Evolutionary conservation across 2,888 invertebrate genomes (phyloP), one percentile per base, ranked within the genome.

Genomic region (Xylota sylvarum): DNA sequence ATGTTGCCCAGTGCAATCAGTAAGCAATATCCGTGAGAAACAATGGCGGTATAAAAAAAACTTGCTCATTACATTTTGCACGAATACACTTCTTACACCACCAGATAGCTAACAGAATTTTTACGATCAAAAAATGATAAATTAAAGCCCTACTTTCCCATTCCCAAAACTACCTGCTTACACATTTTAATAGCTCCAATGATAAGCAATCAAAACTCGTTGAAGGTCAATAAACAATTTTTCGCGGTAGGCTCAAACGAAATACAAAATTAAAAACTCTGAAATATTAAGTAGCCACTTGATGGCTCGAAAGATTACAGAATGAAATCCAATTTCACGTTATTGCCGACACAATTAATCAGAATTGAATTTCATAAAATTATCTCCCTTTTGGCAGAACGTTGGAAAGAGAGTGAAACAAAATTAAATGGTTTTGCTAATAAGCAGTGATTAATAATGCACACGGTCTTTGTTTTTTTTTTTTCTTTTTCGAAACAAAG

Each of bases 381-480:
- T 23, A 74, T 70, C 40, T 35, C 6, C 10, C 12, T 48, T 50
- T 69, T 64, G 69, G 62, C 78, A 62, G 67, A 23, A 52, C 35
- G 23, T n/a, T n/a, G 2, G 30, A 70, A 64, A 43, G 32, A 37
- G 64, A 40, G 27, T 19, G 30, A 74, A 74, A 74, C 35, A 70
- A 65, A 70, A 74, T 56, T 76, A 74, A 85, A 85, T 69, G 74
- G 7, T 79, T 84, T 84, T n/a, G 40, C 84, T 85, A 85, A 80
- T 85, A 80, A 80, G 80, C 56, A 23, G 58, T 76, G 84, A 85
- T 85, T 85, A 85, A 85, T 85, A 79, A 70, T 73, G 52, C 64
- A 35, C 43, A 17, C 9, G 73, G 58, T 62, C 48, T 80, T 85
- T 85, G 80, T 85, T 69, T 70, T 30, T 37, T 19, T 17, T 9